Evolutionary conservation across 2,113 vertebrate species (phyloP).

Genomic region (Salvator merianae): DNA sequence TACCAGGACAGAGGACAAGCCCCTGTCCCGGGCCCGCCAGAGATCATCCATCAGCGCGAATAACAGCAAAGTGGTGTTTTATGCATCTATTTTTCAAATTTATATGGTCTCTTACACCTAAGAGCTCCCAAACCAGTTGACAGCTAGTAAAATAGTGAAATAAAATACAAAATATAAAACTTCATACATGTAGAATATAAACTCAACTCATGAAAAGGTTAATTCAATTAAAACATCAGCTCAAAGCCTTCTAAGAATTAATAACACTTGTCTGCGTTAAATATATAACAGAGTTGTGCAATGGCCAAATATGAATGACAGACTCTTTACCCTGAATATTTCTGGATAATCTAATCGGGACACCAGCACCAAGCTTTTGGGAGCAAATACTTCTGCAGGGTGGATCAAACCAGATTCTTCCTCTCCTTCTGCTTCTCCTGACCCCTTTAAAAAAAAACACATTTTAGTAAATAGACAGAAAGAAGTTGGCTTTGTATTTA

Average conservation of each 20-base stretch:
- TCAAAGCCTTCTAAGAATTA: neutral
- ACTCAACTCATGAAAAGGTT: too few species aligned
- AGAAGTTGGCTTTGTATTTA: neutral
- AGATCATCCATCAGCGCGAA: too few species aligned
- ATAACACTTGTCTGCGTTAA: conserved; percentile 13
- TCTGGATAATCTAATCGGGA: conserved; percentile 96
- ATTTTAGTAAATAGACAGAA: conserved; percentile 52
- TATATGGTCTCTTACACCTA: too few species aligned
- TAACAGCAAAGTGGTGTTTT: too few species aligned
- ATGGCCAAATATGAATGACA: conserved; percentile 45
- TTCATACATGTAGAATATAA: too few species aligned
- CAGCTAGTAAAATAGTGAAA: too few species aligned
- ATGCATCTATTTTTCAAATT: too few species aligned
- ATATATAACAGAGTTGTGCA: conserved; percentile 41
- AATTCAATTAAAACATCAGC: neutral
- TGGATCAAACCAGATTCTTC: conserved; percentile 92
- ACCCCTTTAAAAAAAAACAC: conserved; percentile 82
- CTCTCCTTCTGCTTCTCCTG: conserved; percentile 83
- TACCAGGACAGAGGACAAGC: too few species aligned
- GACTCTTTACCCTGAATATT: conserved; percentile 92
- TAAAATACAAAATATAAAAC: too few species aligned
- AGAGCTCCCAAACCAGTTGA: too few species aligned
- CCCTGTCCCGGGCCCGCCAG: too few species aligned
- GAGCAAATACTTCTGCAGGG: conserved; percentile 95
- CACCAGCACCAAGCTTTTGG: conserved; percentile 96